A percentile compares a stretch with the other conserved stretches of the same genome.
These are phyloP conservation scores for Drosophila oshimai DNA, from an alignment of 1,140 invertebrate species.

Conservation along the genomic window DNA sequence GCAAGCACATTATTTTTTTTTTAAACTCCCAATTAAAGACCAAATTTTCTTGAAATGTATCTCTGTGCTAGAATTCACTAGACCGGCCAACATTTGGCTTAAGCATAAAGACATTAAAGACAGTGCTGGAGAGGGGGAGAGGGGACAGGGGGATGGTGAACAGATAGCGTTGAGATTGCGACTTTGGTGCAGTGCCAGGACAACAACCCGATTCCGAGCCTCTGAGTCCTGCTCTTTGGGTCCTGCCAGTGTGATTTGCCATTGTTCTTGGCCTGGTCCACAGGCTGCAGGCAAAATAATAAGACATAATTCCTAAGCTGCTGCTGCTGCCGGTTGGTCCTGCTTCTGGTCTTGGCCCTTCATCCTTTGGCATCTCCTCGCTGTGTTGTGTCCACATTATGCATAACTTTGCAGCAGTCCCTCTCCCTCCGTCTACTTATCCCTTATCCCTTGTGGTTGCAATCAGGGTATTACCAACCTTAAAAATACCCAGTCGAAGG, in stretches of 20 bases:
- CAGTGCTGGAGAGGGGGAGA: not conserved
- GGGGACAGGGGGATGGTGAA: not conserved
- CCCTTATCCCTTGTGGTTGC: constrained; percentile 3
- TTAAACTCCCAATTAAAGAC: not conserved
- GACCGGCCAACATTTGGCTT: constrained; percentile 39
- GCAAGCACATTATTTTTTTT: too few species aligned
- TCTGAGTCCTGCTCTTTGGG: not conserved
- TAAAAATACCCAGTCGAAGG: not conserved
- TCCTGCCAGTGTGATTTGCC: constrained; percentile 44
- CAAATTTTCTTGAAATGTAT: not conserved
- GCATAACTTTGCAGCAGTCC: constrained; percentile 48
- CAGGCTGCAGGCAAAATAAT: constrained; percentile 63
- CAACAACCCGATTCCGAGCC: constrained; percentile 10
- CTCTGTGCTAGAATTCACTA: not conserved
- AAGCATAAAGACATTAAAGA: constrained; percentile 66
- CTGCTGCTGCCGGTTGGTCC: not conserved
- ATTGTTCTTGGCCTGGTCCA: constrained; percentile 38
- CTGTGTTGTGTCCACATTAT: constrained; percentile 33
- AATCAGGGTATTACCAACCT: not conserved
- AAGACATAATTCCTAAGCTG: constrained; percentile 69
- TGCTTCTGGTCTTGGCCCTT: constrained; percentile 13
- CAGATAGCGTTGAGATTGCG: constrained; percentile 24
- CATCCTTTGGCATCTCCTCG: constrained; percentile 28
- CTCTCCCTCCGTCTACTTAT: not conserved
- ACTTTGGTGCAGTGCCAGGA: constrained; percentile 64